Percentiles rank a stretch among this genome's conserved stretches.
phyloP scores from a whole-genome alignment of 2,888 invertebrate genomes.

The Halocaridina rubra region DNA sequence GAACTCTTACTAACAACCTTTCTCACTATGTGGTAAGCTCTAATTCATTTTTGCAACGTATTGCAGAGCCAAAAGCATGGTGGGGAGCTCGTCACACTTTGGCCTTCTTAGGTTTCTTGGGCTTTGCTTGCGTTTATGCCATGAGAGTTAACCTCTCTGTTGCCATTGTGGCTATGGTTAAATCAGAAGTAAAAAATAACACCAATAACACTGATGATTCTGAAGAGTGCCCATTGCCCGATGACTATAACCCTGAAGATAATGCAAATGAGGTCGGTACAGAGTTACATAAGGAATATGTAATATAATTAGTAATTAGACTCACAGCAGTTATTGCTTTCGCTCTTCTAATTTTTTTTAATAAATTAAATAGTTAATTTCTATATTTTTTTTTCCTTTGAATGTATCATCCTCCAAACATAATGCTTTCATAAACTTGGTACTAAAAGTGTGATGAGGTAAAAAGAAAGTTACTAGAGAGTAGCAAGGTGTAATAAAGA shows the following conservation, averaged over 20 bases:
- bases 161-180: slow-evolving; percentile 62
- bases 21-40: too few relatives aligned
- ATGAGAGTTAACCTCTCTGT: slow-evolving; percentile 52
- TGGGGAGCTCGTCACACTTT: slow-evolving; percentile 53
- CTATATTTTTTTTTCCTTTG: too few relatives aligned
- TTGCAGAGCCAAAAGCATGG: background rate
- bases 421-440: too few relatives aligned
- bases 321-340: background rate
- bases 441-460: too few relatives aligned
- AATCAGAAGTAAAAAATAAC: background rate
- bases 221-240: slow-evolving; percentile 26
- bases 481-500: too few relatives aligned
- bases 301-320: too few relatives aligned
- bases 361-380: too few relatives aligned
- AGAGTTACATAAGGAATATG: too few relatives aligned
- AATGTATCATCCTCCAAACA: too few relatives aligned
- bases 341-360: background rate
- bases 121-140: slow-evolving; percentile 28
- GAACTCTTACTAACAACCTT: too few relatives aligned
- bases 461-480: too few relatives aligned
- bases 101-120: slow-evolving; percentile 42
- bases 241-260: background rate
- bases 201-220: background rate
- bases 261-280: background rate
- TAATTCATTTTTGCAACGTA: too few relatives aligned